phyloP scores from a whole-genome alignment of 1,140 invertebrate species.

The Cyphomyrmex costatus region DNA sequence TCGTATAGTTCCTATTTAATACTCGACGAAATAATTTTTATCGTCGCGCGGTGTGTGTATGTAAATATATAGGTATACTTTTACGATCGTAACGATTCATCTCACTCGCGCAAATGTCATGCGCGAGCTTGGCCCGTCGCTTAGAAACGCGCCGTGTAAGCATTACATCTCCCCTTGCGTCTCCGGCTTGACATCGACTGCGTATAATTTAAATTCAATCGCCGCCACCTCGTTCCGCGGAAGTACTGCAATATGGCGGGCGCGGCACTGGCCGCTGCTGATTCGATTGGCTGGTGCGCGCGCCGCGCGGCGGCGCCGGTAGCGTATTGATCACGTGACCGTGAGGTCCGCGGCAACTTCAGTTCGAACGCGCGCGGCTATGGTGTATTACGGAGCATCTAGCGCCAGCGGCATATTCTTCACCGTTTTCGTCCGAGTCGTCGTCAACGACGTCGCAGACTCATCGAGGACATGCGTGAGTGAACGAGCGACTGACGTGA shows the following conservation, averaged over 20 bases:
- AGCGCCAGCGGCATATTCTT: neutral
- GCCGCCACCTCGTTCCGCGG: neutral
- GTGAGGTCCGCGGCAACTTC: neutral
- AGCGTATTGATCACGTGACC: conserved; percentile 25
- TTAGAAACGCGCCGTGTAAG: conserved; percentile 49
- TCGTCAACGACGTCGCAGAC: neutral
- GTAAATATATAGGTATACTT: no score
- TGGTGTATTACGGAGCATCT: conserved; percentile 20
- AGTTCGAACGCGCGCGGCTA: conserved; percentile 51
- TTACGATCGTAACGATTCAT: conserved; percentile 39
- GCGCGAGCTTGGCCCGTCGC: conserved; percentile 38
- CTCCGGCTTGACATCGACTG: neutral
- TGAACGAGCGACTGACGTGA: conserved; percentile 42
- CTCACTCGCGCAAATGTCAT: conserved; percentile 29
- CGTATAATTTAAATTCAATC: conserved; percentile 32
- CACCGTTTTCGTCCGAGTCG: neutral
- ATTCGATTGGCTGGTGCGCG: conserved; percentile 21
- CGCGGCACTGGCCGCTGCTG: neutral
- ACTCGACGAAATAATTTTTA: neutral
- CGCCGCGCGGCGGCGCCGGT: neutral
- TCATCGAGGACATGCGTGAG: conserved; percentile 31
- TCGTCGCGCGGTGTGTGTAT: neutral
- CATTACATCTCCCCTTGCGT: neutral
- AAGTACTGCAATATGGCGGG: neutral
- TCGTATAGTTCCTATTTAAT: conserved; percentile 3